Conservation (phyloP, 2,113 vertebrate species). For the Cheirogaleus medius region DNA sequence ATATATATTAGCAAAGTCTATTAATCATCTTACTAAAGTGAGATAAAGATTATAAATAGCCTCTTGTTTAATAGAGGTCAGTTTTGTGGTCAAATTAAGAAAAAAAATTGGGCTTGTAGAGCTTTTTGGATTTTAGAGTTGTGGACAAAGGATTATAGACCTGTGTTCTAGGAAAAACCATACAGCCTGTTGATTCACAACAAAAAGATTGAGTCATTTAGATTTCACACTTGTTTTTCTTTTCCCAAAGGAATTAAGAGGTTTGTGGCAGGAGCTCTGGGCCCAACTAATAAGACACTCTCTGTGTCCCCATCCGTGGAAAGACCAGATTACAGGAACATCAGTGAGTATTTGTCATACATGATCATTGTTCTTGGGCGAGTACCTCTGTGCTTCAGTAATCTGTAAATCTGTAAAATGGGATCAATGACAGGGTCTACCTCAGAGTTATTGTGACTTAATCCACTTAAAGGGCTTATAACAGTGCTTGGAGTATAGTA, state of each 20-base stretch:
- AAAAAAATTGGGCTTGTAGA: neutral
- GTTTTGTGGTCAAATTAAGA: constrained; percentile 23
- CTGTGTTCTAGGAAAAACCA: neutral
- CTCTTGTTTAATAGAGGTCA: neutral
- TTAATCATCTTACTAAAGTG: neutral
- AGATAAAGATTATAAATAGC: neutral
- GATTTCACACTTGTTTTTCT: constrained; percentile 36
- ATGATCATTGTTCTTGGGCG: neutral
- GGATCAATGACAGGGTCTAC: neutral
- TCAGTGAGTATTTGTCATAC: constrained; percentile 88
- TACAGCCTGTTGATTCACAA: neutral
- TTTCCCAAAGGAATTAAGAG: constrained; percentile 89
- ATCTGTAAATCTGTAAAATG: neutral
- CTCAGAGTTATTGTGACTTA: neutral
- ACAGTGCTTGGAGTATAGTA: neutral
- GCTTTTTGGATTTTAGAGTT: constrained; percentile 24
- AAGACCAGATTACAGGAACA: constrained; percentile 95
- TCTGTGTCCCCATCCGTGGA: constrained; percentile 98
- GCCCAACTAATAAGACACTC: constrained; percentile 97
- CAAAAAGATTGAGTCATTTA: neutral
- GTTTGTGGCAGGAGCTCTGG: constrained; percentile 95
- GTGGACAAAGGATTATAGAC: neutral
- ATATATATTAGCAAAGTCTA: neutral
- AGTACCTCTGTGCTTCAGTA: neutral
- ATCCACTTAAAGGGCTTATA: neutral